These are phyloP conservation scores for Rallus crepitans DNA, from an alignment of 2,797 vertebrate species.

Conservation along the genomic window DNA sequence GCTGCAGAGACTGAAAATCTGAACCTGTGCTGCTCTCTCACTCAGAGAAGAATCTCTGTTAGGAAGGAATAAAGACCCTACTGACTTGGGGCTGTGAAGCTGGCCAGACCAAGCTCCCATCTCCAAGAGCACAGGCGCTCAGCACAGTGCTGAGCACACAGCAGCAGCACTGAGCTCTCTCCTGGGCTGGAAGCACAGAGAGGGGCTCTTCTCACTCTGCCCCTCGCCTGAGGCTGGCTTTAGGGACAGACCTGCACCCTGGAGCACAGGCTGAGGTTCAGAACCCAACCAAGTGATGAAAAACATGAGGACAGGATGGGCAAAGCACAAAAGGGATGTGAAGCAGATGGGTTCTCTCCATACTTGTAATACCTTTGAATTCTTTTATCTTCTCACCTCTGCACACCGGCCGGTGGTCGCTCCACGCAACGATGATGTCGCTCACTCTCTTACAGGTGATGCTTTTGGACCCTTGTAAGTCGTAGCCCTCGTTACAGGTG, in stretches of 20 bases:
- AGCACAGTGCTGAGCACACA: fast-evolving
- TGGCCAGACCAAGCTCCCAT: not conserved
- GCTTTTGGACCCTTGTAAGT: conserved; percentile 97
- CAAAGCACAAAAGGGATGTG: fast-evolving
- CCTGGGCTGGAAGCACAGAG: fast-evolving
- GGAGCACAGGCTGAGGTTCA: not conserved
- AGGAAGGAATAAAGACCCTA: not conserved
- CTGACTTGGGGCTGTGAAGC: not conserved
- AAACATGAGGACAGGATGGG: fast-evolving
- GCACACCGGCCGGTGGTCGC: conserved; percentile 96
- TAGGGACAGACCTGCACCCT: fast-evolving
- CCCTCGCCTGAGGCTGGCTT: not conserved
- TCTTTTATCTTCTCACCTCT: conserved; percentile 85
- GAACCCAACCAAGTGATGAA: fast-evolving
- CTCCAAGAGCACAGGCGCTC: not conserved
- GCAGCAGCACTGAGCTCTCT: not conserved
- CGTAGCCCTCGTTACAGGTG: conserved; percentile 96
- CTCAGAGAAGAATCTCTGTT: not conserved
- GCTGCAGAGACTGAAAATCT: not conserved
- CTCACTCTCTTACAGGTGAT: conserved; percentile 97
- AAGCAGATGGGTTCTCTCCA: not conserved
- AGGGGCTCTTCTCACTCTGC: not conserved
- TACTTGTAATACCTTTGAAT: fast-evolving
- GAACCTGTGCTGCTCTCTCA: fast-evolving
- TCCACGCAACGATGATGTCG: conserved; percentile 98